These are phyloP conservation scores for Myotis myotis DNA, from an alignment of 2,797 vertebrate species.

Conservation along the genomic window DNA sequence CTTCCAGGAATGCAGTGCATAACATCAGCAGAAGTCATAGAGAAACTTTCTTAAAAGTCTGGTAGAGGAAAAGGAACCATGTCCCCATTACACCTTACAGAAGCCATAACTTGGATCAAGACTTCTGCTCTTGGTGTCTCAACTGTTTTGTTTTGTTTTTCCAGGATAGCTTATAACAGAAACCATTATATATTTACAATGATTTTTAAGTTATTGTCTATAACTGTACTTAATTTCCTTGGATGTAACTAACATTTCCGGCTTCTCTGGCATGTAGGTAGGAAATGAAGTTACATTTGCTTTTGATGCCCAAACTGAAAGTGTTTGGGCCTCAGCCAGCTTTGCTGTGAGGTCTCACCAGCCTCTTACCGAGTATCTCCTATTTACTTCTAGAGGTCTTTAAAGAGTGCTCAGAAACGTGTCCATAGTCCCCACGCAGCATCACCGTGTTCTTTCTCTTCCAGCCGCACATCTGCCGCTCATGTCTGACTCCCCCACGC, in stretches of 20 bases:
- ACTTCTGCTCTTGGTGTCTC: not conserved
- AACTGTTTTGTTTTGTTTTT: not conserved
- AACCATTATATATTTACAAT: not conserved
- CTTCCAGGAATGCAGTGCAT: not conserved
- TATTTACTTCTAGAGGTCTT: not conserved
- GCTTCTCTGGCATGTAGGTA: not conserved
- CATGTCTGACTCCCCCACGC: not conserved
- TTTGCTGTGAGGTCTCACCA: not conserved
- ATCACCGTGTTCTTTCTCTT: not conserved
- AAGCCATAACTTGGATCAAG: not conserved
- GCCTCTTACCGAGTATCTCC: not conserved
- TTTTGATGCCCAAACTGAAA: not conserved
- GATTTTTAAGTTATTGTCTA: not conserved
- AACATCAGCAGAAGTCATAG: not conserved
- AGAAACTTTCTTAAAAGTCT: not conserved
- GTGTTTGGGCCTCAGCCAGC: not conserved
- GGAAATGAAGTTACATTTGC: slow-evolving; percentile 17
- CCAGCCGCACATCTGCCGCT: not conserved
- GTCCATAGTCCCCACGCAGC: not conserved
- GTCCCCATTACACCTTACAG: not conserved
- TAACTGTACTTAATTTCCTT: not conserved
- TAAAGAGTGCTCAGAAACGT: not conserved
- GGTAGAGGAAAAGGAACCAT: not conserved
- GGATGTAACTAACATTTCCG: not conserved
- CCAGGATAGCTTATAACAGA: not conserved